Percentiles rank a stretch among this genome's conserved stretches.
phyloP scores from a whole-genome alignment of 2,888 invertebrate species.

The Cerastis rubricosa region DNA sequence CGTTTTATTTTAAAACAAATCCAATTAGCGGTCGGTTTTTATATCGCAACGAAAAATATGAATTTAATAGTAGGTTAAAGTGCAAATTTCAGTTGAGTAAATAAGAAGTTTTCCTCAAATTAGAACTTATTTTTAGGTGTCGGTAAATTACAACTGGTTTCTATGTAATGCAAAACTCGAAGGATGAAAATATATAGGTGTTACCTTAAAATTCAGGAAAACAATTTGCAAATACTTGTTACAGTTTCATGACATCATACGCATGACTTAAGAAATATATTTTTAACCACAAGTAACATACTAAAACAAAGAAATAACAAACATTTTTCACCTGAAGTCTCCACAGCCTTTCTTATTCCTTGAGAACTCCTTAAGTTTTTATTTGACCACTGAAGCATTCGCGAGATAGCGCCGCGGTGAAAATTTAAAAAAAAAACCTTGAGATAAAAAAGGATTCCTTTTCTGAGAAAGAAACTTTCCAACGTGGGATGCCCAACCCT shows the following conservation, averaged over 20 bases:
- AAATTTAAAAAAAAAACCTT: constrained; percentile 86
- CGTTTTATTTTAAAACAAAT: constrained; percentile 37
- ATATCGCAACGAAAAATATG: constrained; percentile 42
- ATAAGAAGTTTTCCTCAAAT: constrained; percentile 60
- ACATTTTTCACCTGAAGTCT: constrained; percentile 52
- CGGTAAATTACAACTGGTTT: constrained; percentile 28
- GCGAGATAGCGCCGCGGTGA: constrained; percentile 89
- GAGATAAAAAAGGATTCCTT: constrained; percentile 78
- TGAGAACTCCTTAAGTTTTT: constrained; percentile 90
- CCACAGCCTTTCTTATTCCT: constrained; percentile 72
- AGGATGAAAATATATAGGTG: constrained; percentile 24
- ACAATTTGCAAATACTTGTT: constrained; percentile 22
- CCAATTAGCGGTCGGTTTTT: constrained; percentile 49
- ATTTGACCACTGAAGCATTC: constrained; percentile 91
- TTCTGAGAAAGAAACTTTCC: constrained; percentile 71
- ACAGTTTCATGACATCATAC: neutral
- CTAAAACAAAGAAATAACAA: neutral
- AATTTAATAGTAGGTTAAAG: constrained; percentile 18
- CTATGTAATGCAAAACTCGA: constrained; percentile 7
- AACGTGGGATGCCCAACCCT: constrained; percentile 66
- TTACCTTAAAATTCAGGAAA: constrained; percentile 16
- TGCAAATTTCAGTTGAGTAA: constrained; percentile 30
- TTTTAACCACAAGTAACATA: neutral
- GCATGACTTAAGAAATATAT: neutral
- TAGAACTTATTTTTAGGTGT: constrained; percentile 46